Evolutionary conservation across 2,797 vertebrate species (phyloP).

Genomic region (Cephalopachus bancanus): DNA sequence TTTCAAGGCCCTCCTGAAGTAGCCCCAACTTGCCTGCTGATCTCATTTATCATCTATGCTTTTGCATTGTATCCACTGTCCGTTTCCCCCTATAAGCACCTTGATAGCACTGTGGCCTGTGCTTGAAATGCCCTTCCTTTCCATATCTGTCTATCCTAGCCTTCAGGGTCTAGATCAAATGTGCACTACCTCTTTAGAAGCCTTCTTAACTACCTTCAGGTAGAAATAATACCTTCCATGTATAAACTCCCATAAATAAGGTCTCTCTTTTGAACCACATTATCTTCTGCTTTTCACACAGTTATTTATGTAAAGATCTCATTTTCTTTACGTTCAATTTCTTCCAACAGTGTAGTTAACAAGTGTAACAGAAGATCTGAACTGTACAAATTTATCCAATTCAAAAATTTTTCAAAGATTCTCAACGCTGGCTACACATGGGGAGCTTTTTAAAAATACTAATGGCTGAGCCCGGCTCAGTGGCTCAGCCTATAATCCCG

Average conservation of each 20-base stretch:
- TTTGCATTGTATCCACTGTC: background rate
- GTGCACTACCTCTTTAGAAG: background rate
- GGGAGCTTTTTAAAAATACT: background rate
- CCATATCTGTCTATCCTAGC: background rate
- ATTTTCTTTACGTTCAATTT: background rate
- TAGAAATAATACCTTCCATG: conserved; percentile 7
- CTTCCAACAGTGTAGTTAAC: conserved; percentile 36
- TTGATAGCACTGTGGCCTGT: background rate
- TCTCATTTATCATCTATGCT: background rate
- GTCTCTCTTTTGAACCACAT: background rate
- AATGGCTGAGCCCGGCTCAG: too few relatives aligned
- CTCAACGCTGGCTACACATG: background rate
- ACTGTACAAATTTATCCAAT: background rate
- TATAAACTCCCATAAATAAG: background rate
- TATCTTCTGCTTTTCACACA: background rate
- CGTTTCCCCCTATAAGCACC: background rate
- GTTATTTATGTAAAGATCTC: background rate
- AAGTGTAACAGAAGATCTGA: background rate
- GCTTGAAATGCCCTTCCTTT: conserved; percentile 27
- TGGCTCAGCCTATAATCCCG: too few relatives aligned
- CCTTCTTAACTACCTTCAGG: background rate
- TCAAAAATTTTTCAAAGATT: background rate
- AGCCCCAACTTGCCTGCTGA: background rate
- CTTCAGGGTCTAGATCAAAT: background rate
- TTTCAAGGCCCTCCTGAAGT: background rate